phyloP scores from a whole-genome alignment of 2,113 vertebrate genomes.

The Probosciger aterrimus region DNA sequence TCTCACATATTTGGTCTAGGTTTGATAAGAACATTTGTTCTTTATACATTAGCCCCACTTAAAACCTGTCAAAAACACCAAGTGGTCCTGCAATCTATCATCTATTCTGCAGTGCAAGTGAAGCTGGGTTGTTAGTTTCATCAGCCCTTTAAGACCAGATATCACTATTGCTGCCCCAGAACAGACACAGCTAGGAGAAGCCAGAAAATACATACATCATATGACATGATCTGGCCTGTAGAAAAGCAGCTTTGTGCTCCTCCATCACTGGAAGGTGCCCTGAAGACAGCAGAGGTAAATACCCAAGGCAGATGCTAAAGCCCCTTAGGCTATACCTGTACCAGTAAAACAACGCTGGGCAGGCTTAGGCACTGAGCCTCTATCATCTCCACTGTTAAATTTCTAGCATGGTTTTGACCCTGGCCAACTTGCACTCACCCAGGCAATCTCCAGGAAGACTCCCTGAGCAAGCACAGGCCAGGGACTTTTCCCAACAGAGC shows the following conservation, averaged over 20 bases:
- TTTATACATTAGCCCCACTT: conserved; percentile 29
- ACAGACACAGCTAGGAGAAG: background rate
- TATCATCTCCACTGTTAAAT: background rate
- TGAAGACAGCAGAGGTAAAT: background rate
- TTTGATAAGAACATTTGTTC: conserved; percentile 46
- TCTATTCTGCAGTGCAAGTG: background rate
- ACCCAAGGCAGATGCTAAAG: background rate
- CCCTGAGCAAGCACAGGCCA: background rate
- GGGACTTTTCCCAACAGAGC: background rate
- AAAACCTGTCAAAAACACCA: conserved; percentile 15
- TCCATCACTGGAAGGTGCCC: background rate
- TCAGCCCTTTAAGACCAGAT: background rate
- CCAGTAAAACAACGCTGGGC: background rate
- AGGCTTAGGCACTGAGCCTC: background rate
- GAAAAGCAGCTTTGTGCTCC: background rate
- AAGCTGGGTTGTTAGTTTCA: background rate
- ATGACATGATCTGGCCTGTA: background rate
- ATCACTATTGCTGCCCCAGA: background rate
- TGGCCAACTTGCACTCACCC: background rate
- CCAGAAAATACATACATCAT: background rate
- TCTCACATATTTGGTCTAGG: conserved; percentile 39
- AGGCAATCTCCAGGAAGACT: background rate
- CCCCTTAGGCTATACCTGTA: background rate
- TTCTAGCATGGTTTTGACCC: background rate
- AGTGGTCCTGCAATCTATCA: conserved; percentile 19